Evolutionary conservation across 2,888 invertebrate species (phyloP), one percentile per base, ranked within the genome.

Genomic region (Polymixis lichenea): DNA sequence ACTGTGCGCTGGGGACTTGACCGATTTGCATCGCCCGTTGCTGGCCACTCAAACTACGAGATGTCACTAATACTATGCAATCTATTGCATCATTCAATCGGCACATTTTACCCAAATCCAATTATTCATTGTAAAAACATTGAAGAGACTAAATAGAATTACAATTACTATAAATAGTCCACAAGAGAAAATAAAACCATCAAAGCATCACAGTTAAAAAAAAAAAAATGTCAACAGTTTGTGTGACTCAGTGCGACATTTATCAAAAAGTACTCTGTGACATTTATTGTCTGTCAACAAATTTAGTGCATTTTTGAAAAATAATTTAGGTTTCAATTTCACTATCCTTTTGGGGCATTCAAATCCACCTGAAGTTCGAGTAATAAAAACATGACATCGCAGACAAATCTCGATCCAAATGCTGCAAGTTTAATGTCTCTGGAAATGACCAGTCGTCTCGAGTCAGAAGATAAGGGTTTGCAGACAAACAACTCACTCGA

Each of bases 11-110:
- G 86, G 87, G 86, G 89, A 88, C 81, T 90, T 93, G 93, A 92
- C 94, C 94, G 94, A 94, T 94, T 93, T 90, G 92, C 87, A 81
- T 89, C 92, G 92, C 71, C 64, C 28, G 58, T 62, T 80, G 77
- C 82, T 77, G 74, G 46, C 69, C 84, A 79, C 83, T 86, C 82
- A 81, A 86, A 87, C 82, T 88, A 83, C 68, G 73, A 87, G 87
- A 89, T 91, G 88, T 87, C 89, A 87, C 82, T 67, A 73, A 85
- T 82, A 75, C 76, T 87, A 84, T 78, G 82, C 82, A 86, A 87
- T 83, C 78, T 75, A 78, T 90, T 90, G 86, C 86, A 85, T 89
- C 89, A 90, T 56, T 58, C 5, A 15, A 78, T 61, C n/a, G 15
- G 32, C 53, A 32, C 49, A 49, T 49, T 67, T 62, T 53, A 43